Evolutionary conservation across 1,140 invertebrate species (phyloP).

Genomic region (Metopolophium dirhodum): DNA sequence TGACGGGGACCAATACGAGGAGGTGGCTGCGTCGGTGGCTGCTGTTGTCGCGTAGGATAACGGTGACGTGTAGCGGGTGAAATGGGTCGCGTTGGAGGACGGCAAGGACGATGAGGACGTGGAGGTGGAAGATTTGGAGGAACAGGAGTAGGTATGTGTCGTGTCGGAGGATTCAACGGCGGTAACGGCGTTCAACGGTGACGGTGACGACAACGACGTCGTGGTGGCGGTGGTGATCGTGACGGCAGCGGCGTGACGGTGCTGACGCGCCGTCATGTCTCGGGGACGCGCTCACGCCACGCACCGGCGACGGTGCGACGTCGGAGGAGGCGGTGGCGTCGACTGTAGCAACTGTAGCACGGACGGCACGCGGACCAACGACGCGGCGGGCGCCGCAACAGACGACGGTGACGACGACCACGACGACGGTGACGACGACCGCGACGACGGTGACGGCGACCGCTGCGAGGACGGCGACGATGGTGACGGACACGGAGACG

Average conservation of each 20-base stretch:
- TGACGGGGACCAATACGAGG: constrained; percentile 12
- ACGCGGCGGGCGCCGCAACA: not conserved
- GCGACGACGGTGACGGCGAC: not conserved
- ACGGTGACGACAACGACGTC: not conserved
- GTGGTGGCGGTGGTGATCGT: not conserved
- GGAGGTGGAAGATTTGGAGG: not conserved
- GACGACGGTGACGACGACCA: constrained; percentile 21
- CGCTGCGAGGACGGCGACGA: not conserved
- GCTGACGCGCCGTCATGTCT: constrained; percentile 47
- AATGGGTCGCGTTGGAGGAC: not conserved
- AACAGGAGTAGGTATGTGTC: not conserved
- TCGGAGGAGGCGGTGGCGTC: not conserved
- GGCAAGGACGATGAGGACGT: not conserved
- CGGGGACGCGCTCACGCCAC: constrained; percentile 37
- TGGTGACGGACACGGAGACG: not conserved
- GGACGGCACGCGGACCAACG: not conserved
- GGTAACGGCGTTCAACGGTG: not conserved
- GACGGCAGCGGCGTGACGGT: constrained; percentile 13
- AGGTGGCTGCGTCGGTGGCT: not conserved
- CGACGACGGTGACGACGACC: not conserved
- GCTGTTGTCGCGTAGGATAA: not conserved
- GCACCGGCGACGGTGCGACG: constrained; percentile 16
- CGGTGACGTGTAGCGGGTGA: not conserved
- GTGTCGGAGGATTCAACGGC: not conserved
- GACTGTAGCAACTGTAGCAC: not conserved